Evolutionary conservation across 2,888 invertebrate genomes (phyloP).

Genomic region (Herminia tarsipennalis): DNA sequence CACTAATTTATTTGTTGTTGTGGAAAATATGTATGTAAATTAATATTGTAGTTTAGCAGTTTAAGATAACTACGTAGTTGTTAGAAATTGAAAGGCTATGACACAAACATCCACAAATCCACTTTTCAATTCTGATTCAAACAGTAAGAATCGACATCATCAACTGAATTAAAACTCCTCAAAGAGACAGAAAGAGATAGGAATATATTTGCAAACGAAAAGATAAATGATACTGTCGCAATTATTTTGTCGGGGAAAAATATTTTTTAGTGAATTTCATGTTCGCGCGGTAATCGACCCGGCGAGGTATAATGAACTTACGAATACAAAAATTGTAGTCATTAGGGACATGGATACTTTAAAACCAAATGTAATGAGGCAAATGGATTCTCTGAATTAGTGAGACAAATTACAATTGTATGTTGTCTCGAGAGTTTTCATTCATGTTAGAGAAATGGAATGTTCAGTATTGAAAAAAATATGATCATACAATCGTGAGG

Average conservation of each 20-base stretch:
- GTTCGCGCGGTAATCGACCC: constrained; percentile 36
- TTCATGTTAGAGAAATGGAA: too few relatives aligned
- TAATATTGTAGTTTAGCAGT: too few relatives aligned
- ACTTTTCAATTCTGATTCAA: constrained; percentile 9
- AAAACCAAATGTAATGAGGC: constrained; percentile 10
- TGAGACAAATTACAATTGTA: constrained; percentile 1
- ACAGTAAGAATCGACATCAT: constrained; percentile 22
- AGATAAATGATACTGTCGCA: constrained; percentile 41
- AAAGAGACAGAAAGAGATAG: constrained; percentile 23
- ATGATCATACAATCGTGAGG: too few relatives aligned
- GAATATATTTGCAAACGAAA: constrained; percentile 24
- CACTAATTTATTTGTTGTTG: too few relatives aligned
- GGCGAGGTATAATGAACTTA: constrained; percentile 38
- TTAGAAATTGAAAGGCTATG: constrained; percentile 1
- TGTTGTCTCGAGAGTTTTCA: neutral
- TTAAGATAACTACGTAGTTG: too few relatives aligned
- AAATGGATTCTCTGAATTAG: constrained; percentile 5
- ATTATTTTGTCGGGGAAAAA: constrained; percentile 32
- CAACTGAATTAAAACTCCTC: constrained; percentile 30
- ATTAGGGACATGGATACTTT: constrained; percentile 3
- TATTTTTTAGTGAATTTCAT: constrained; percentile 26
- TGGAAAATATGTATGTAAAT: too few relatives aligned
- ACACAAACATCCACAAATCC: constrained; percentile 5
- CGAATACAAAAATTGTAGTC: neutral
- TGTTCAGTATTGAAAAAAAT: too few relatives aligned